Evolutionary conservation across 2,888 invertebrate species (phyloP).

Genomic region (Cotesia congregata): DNA sequence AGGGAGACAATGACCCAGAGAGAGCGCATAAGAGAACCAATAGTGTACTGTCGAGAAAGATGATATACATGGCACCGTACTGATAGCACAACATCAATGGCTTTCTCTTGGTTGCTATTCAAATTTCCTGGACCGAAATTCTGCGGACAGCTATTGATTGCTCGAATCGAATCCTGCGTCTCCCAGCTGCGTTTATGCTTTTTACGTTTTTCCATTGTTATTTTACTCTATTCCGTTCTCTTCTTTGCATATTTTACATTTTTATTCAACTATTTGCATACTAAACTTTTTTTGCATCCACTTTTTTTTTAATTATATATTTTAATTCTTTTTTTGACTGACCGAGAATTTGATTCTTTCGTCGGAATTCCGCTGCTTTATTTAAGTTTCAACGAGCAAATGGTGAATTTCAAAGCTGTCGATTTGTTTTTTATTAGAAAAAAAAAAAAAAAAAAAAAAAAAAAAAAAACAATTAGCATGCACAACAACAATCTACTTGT

Average conservation of each 20-base stretch:
- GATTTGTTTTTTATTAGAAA: no score
- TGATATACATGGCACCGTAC: constrained; percentile 19
- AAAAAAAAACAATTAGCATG: no score
- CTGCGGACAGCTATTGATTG: constrained; percentile 47
- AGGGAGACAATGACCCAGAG: not conserved
- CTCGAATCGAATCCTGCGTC: constrained; percentile 3
- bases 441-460: no score
- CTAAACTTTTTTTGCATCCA: not conserved
- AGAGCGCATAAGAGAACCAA: constrained; percentile 26
- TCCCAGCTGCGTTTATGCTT: not conserved
- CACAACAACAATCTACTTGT: no score
- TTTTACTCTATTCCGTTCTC: not conserved
- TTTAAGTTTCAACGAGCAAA: no score
- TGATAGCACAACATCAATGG: constrained; percentile 29
- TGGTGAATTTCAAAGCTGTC: no score
- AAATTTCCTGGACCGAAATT: constrained; percentile 52
- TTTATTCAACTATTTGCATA: not conserved
- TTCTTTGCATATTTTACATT: constrained; percentile 1
- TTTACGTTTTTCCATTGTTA: not conserved
- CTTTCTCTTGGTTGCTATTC: constrained; percentile 44
- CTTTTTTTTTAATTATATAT: no score
- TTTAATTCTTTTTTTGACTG: no score
- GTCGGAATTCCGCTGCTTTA: no score
- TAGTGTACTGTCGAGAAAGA: constrained; percentile 12
- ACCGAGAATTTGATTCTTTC: no score